Evolutionary conservation across 1,140 invertebrate species (phyloP).

Genomic region (Hycleus cichorii): DNA sequence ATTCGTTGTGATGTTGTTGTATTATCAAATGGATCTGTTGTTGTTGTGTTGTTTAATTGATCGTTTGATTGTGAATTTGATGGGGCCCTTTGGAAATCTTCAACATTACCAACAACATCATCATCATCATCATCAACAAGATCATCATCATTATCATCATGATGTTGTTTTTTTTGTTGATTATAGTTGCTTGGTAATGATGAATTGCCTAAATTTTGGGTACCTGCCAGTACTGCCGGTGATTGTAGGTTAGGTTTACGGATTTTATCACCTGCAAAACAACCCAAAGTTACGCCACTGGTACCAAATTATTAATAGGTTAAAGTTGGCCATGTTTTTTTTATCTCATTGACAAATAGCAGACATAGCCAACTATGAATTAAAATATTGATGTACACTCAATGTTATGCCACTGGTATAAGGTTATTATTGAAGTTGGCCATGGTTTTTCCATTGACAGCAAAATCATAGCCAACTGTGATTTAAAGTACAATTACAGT

Average conservation of each 20-base stretch:
- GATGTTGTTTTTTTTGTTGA: slow-evolving; percentile 43
- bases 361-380: no score
- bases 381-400: no score
- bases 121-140: slow-evolving; percentile 29
- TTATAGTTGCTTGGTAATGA: slow-evolving; percentile 31
- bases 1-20: slow-evolving; percentile 3
- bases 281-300: background rate
- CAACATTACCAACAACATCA: slow-evolving; percentile 19
- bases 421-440: no score
- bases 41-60: slow-evolving; percentile 13
- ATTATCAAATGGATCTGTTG: slow-evolving; percentile 27
- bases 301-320: background rate
- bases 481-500: no score
- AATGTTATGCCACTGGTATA: no score
- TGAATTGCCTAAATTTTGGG: slow-evolving; percentile 17
- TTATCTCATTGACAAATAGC: no score
- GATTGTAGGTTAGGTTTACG: slow-evolving; percentile 40
- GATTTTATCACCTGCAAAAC: slow-evolving; percentile 37
- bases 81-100: slow-evolving; percentile 26
- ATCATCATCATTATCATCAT: slow-evolving; percentile 40
- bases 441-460: no score
- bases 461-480: no score
- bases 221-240: slow-evolving; percentile 49
- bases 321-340: no score
- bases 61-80: slow-evolving; percentile 33